phyloP scores from a whole-genome alignment of 92 coral and sea anemone genomes.

The Zoanthus sansibaricus region DNA sequence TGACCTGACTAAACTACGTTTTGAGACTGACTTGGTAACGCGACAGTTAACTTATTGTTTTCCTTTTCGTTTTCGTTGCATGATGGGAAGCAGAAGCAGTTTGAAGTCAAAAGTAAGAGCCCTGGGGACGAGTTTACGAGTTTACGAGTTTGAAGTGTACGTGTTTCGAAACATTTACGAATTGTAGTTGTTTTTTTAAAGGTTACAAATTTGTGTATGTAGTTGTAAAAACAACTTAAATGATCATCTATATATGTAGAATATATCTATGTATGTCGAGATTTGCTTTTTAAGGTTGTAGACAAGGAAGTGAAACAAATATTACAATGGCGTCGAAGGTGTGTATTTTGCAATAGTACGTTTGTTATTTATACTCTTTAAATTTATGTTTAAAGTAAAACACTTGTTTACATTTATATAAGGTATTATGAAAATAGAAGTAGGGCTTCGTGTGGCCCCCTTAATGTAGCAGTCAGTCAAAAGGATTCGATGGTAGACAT shows the following conservation, averaged over 20 bases:
- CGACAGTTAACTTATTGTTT: neutral
- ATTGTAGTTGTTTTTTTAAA: neutral
- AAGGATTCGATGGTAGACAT: too few species aligned
- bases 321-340: conserved; percentile 39
- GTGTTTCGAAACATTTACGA: neutral
- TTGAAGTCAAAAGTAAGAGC: too few species aligned
- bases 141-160: too few species aligned
- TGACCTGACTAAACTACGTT: neutral
- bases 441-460: too few species aligned
- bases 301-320: neutral
- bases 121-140: too few species aligned
- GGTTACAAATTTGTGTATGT: neutral
- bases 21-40: neutral
- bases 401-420: neutral
- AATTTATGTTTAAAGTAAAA: neutral
- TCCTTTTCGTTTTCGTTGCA: neutral
- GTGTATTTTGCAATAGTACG: neutral
- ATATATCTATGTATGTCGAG: neutral
- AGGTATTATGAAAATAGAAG: too few species aligned
- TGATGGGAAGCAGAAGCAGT: conserved; percentile 18
- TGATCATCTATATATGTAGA: neutral
- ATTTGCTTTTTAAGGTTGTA: neutral
- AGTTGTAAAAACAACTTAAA: neutral
- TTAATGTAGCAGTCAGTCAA: too few species aligned
- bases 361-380: neutral